Evolutionary conservation across 2,888 invertebrate genomes (phyloP), one percentile per base, ranked within the genome.

Genomic region (Tryphoninae sp.): DNA sequence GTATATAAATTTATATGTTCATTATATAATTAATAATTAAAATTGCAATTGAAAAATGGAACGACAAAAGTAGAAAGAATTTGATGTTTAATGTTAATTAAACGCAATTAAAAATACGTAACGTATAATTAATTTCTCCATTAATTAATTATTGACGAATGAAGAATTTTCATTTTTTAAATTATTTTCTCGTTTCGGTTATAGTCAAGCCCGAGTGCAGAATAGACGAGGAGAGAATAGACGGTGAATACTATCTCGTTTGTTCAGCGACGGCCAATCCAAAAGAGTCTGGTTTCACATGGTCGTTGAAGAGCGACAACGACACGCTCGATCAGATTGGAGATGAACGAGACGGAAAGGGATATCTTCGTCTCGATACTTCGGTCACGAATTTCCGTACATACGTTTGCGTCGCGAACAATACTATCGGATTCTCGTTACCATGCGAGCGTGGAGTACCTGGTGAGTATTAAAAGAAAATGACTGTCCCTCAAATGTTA

Each of bases 241-340:
- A 96, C 81, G 96, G 96, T 40, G 94, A 95, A 84, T 95, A 96
- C 90, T 95, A 96, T 74, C 93, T 98, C 72, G 94, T 96, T 53
- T 98, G 98, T 92, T 95, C 95, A 23, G 97, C 96, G 0, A 93
- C 94, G 78, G 97, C 97, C 19, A 97, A 97, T 92, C 98, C 98
- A 0, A 92, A 93, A 62, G 94, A 95, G 85, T 96, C 96, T 86
- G 94, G 95, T 78, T 98, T 97, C 93, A 93, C 94, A 42, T 98
- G 98, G 98, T 95, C 95, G 88, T 94, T 97, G 82, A 96, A 96
- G 92, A 96, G 95, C 87, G 96, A 96, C 89, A 97, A 97, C 91
- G 96, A 97, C 92, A 96, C 96, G 11, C 93, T 95, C 8, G 94
- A 94, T 1, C 94, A 95, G 85, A 92, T 93, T 85, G 94, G 95